Conservation (phyloP, 1,140 invertebrate species). For the Scaptomyza montana region DNA sequence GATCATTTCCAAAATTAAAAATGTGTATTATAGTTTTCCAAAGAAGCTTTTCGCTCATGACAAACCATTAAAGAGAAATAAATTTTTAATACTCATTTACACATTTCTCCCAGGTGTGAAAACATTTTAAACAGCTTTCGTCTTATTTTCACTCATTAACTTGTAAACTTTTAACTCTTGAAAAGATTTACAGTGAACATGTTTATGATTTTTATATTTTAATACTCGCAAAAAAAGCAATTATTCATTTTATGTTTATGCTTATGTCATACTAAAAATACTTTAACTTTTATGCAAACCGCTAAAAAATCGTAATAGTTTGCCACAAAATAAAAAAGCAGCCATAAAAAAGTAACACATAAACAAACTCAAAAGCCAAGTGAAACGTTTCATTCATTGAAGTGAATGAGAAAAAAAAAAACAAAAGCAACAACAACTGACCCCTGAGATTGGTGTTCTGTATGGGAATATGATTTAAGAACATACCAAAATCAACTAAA, state of each 20-base stretch:
- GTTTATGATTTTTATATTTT: no score
- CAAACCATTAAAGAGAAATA: slow-evolving; percentile 23
- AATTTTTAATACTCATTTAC: neutral
- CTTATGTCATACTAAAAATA: slow-evolving; percentile 8
- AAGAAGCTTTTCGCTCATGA: slow-evolving; percentile 65
- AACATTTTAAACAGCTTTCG: slow-evolving; percentile 7
- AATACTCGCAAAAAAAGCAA: no score
- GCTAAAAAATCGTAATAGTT: slow-evolving; percentile 62
- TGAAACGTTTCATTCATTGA: slow-evolving; percentile 63
- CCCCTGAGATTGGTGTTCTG: no score
- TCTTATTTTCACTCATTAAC: neutral
- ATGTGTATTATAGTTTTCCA: slow-evolving; percentile 15
- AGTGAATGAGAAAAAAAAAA: slow-evolving; percentile 9
- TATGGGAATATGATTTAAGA: slow-evolving; percentile 1
- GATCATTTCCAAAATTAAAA: slow-evolving; percentile 5
- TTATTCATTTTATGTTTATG: neutral
- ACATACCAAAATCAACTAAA: slow-evolving; percentile 17
- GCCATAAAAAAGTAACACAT: slow-evolving; percentile 20
- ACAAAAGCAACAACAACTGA: slow-evolving; percentile 19
- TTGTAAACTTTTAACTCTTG: neutral
- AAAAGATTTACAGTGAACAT: no score
- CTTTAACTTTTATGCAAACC: slow-evolving; percentile 62
- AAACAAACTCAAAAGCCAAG: slow-evolving; percentile 38
- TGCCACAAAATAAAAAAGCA: slow-evolving; percentile 42
- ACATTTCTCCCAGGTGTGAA: slow-evolving; percentile 4